Evolutionary conservation across 1,140 invertebrate species (phyloP).

Genomic region (Drosophila setifemur): DNA sequence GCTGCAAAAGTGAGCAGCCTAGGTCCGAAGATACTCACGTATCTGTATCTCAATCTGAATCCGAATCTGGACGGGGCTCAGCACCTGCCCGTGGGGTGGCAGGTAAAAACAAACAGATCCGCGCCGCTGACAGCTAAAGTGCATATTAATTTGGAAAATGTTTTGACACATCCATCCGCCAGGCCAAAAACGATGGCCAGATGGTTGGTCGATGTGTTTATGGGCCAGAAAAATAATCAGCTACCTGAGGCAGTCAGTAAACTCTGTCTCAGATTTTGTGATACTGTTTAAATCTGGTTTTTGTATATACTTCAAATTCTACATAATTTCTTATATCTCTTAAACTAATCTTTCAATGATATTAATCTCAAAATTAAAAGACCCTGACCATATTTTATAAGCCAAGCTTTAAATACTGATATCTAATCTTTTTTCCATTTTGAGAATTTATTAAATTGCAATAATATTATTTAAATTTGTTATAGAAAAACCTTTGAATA

Average conservation of each 20-base stretch:
- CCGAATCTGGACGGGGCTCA: constrained; percentile 15
- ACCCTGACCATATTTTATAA: too few relatives aligned
- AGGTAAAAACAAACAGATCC: constrained; percentile 48
- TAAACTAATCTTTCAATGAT: background rate
- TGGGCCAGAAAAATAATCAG: background rate
- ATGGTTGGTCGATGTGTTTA: constrained; percentile 18
- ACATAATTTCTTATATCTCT: too few relatives aligned
- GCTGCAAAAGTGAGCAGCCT: constrained; percentile 1
- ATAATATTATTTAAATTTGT: too few relatives aligned
- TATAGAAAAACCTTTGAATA: too few relatives aligned
- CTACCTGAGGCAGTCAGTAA: constrained; percentile 8
- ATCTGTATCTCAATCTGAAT: constrained; percentile 1
- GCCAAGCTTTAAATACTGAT: too few relatives aligned
- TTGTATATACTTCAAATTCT: too few relatives aligned
- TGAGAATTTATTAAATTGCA: too few relatives aligned
- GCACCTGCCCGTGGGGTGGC: constrained; percentile 30
- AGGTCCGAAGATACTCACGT: constrained; percentile 1
- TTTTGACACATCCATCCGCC: constrained; percentile 13
- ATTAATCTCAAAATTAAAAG: too few relatives aligned
- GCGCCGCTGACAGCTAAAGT: constrained; percentile 62
- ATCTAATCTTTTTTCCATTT: too few relatives aligned
- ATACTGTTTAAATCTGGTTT: constrained; percentile 9
- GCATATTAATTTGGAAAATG: constrained; percentile 69
- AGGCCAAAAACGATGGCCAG: constrained; percentile 24
- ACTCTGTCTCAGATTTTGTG: constrained; percentile 17